These are phyloP conservation scores for Blennius ocellaris DNA, from an alignment of 2,113 vertebrate species.

Conservation along the genomic window DNA sequence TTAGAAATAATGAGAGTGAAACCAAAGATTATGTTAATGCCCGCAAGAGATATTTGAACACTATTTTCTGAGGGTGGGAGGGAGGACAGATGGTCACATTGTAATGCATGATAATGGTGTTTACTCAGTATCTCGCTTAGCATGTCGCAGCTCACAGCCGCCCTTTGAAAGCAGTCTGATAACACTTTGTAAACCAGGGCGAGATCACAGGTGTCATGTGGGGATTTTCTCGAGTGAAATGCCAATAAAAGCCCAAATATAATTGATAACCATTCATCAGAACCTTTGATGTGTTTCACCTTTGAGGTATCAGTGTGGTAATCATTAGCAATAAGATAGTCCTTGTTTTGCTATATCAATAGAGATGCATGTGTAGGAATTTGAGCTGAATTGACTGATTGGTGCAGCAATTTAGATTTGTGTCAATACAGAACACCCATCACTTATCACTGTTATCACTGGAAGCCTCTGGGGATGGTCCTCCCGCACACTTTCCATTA, in stretches of 20 bases:
- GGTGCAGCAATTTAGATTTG: background rate
- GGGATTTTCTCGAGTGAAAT: background rate
- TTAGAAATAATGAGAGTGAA: background rate
- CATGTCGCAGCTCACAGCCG: background rate
- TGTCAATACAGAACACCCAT: background rate
- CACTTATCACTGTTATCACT: background rate
- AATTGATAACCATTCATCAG: background rate
- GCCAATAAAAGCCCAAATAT: no score
- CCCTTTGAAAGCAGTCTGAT: background rate
- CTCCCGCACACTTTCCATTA: background rate
- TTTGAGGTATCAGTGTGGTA: background rate
- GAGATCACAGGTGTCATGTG: background rate
- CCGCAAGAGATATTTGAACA: background rate
- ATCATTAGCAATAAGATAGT: background rate
- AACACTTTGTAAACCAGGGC: background rate
- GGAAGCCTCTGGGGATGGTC: background rate
- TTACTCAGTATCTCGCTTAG: background rate
- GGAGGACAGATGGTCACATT: constrained; percentile 15
- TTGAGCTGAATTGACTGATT: background rate
- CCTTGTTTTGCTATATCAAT: no score
- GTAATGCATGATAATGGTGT: background rate
- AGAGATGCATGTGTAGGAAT: no score
- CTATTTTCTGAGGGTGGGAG: background rate
- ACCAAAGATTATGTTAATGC: background rate
- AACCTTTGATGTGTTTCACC: constrained; percentile 17